These are phyloP conservation scores for Bombus superbus DNA, from an alignment of 1,140 invertebrate species.

Conservation along the genomic window DNA sequence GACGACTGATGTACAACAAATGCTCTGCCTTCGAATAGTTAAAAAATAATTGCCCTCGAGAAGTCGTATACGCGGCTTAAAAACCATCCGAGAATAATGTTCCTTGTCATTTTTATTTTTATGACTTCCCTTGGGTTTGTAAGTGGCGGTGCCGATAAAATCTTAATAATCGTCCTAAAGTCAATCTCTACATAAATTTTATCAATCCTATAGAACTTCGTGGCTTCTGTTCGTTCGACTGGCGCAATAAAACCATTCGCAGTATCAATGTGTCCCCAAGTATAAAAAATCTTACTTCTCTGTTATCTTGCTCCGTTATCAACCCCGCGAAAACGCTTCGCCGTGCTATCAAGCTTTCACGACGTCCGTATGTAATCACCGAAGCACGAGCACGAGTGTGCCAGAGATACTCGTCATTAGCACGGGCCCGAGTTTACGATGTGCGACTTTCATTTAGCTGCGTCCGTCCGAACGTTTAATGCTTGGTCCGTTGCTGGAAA, in stretches of 20 bases:
- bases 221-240: not conserved
- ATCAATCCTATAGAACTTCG: not conserved
- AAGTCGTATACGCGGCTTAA: too few species aligned
- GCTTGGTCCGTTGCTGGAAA: not conserved
- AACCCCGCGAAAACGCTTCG: not conserved
- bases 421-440: constrained; percentile 16
- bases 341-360: not conserved
- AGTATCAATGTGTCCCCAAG: not conserved
- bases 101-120: not conserved
- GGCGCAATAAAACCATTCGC: not conserved
- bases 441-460: constrained; percentile 5
- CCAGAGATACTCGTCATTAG: constrained; percentile 1
- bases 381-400: not conserved
- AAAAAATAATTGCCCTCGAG: too few species aligned
- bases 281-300: not conserved
- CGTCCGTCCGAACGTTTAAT: not conserved
- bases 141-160: not conserved
- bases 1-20: too few species aligned
- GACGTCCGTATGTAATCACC: not conserved
- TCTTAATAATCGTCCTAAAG: not conserved
- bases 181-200: not conserved
- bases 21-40: too few species aligned
- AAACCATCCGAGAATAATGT: too few species aligned
- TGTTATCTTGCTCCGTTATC: not conserved
- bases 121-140: not conserved